Evolutionary conservation across 2,113 vertebrate species (phyloP), one percentile per base, ranked within the genome.

Genomic region (Macrotis lagotis): DNA sequence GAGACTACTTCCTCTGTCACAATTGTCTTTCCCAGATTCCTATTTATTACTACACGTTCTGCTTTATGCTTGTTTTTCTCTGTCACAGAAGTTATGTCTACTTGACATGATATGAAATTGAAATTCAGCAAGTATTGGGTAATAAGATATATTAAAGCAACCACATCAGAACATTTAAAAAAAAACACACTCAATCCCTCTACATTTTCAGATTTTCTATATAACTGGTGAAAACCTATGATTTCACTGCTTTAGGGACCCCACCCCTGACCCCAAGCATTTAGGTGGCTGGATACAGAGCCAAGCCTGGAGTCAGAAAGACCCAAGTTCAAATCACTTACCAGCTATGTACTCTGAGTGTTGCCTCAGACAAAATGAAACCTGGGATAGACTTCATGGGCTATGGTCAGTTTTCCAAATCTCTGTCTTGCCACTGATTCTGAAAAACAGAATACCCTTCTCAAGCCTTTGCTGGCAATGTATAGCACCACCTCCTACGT

Each of bases 1-100:
- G 24, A 91, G 24, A 25, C 9, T 91, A 14, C 44, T 59, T 92
- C 53, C 91, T 94, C 88, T 94, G 37, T 55, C 50, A 96, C 90
- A 83, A 95, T 55, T 90, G 49, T 88, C 28, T 2, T 74, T 83
- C 44, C 66, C 66, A 50, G 4, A 24, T 92, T 53, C 51, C 83
- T 91, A 5, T 90, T 83, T 24, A 83, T 83, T 24, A 83, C 37
- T 74, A 12, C 6, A 44, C 19, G 44, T 44, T 74, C 66, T 74
- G n/a, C 37, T n/a, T 83, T 83, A 83, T 44, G 6, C 66, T 83
- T 44, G 37, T 83, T 83, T 83, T 83, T 44, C 37, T 83, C 19
- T 5, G 66, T 44, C 66, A 83, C 6, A 83, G n/a, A 83, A 83
- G 6, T 66, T 66, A 66, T 66, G 31, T 59, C 10, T 59, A 74